A percentile compares a stretch with the other conserved stretches of the same genome.
phyloP scores from a whole-genome alignment of 2,113 vertebrate species.

The Panurus biarmicus region DNA sequence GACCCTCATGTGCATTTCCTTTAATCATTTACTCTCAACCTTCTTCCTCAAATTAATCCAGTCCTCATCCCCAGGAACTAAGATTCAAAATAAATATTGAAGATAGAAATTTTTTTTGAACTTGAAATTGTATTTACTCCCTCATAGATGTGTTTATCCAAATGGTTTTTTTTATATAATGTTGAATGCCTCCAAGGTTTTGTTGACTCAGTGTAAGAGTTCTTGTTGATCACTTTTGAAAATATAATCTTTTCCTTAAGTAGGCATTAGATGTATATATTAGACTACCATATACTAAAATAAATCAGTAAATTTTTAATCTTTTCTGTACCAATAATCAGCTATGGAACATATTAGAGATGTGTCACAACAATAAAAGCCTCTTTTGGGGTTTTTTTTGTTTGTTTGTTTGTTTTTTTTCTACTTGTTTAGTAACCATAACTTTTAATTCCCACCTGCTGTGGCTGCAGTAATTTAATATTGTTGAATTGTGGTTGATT shows the following conservation, averaged over 20 bases:
- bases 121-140: not conserved
- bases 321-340: not conserved
- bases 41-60: not conserved
- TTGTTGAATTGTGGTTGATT: not conserved
- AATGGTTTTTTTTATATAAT: not conserved
- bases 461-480: not conserved
- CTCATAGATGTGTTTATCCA: not conserved
- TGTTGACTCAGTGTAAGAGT: not conserved
- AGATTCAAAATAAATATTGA: not conserved
- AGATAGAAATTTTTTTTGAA: not conserved
- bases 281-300: not conserved
- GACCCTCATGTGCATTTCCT: not conserved
- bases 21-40: not conserved
- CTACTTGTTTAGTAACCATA: not conserved
- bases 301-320: not conserved
- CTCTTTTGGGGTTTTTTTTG: not conserved
- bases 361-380: not conserved
- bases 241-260: not conserved
- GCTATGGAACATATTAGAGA: not conserved
- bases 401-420: too few relatives aligned
- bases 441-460: not conserved
- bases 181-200: not conserved
- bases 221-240: not conserved
- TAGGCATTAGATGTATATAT: not conserved
- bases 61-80: not conserved